A percentile compares a stretch with the other conserved stretches of the same genome.
phyloP scores from a whole-genome alignment of 2,797 vertebrate genomes.

The Sibirionetta formosa region DNA sequence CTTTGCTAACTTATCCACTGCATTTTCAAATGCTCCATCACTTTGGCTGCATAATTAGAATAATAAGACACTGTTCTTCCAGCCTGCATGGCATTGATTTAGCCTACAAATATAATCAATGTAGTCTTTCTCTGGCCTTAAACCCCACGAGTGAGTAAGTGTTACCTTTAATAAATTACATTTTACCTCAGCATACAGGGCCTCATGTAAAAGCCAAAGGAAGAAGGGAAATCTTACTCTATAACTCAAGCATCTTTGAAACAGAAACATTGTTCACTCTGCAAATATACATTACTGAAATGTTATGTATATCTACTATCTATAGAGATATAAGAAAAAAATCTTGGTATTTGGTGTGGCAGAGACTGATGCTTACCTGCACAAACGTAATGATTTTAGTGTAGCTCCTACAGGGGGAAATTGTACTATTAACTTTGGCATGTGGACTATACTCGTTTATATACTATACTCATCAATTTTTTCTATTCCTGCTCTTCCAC shows the following conservation, averaged over 20 bases:
- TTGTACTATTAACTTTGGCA: background rate
- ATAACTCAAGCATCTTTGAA: background rate
- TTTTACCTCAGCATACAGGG: background rate
- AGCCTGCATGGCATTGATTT: background rate
- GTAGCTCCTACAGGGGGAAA: background rate
- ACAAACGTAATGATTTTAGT: background rate
- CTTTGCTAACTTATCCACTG: background rate
- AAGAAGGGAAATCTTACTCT: background rate
- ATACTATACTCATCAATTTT: conserved; percentile 34
- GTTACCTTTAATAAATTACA: background rate
- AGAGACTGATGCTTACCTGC: background rate
- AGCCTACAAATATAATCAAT: background rate
- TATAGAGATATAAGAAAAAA: background rate
- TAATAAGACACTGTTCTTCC: background rate
- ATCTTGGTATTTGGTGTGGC: background rate
- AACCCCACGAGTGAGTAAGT: background rate
- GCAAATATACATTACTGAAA: background rate
- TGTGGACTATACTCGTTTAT: background rate
- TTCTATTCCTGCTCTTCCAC: conserved; percentile 59
- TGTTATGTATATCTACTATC: background rate
- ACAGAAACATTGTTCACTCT: background rate
- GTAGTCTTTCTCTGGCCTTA: background rate
- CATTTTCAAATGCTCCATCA: background rate
- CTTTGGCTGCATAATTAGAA: background rate
- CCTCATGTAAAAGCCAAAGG: background rate